A percentile compares a stretch with the other conserved stretches of the same genome.
Conservation (phyloP, 2,113 vertebrate genomes). For the Heliornis fulica region DNA sequence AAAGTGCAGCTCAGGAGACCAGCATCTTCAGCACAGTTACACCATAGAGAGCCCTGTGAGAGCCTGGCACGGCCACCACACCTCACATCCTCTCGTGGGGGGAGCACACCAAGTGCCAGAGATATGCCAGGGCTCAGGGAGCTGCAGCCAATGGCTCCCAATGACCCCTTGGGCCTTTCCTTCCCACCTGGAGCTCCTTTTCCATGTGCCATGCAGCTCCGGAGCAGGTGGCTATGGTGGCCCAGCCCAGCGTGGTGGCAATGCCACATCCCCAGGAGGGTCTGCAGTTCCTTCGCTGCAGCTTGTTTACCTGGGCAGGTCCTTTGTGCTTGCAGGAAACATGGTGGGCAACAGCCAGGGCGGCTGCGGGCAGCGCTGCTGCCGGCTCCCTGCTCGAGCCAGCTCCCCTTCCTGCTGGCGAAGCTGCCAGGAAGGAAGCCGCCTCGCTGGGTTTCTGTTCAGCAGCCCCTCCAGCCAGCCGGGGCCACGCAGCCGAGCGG, state of each 20-base stretch:
- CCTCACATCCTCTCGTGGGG: accelerated
- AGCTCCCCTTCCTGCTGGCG: slow-evolving; percentile 14
- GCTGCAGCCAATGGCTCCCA: background rate
- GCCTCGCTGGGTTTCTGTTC: background rate
- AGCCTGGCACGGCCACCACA: background rate
- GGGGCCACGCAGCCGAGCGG: accelerated
- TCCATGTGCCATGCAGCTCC: accelerated
- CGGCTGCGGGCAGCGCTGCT: background rate
- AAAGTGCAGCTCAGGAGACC: accelerated
- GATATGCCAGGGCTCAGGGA: background rate
- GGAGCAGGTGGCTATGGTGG: background rate
- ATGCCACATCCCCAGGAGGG: background rate
- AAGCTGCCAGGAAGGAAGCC: slow-evolving; percentile 11
- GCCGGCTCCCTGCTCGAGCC: background rate
- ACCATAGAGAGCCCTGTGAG: background rate
- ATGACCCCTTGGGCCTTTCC: background rate
- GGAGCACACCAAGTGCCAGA: background rate
- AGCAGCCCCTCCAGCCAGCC: background rate
- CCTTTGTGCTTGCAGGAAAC: background rate
- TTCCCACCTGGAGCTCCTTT: background rate
- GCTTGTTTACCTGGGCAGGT: background rate
- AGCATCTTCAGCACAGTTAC: background rate
- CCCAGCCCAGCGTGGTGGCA: accelerated
- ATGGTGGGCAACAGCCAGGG: background rate
- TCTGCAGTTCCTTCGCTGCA: background rate